Percentiles rank a stretch among this genome's conserved stretches.
Evolutionary conservation across 2,888 invertebrate species (phyloP).

Genomic region (Apotomis betuletana): DNA sequence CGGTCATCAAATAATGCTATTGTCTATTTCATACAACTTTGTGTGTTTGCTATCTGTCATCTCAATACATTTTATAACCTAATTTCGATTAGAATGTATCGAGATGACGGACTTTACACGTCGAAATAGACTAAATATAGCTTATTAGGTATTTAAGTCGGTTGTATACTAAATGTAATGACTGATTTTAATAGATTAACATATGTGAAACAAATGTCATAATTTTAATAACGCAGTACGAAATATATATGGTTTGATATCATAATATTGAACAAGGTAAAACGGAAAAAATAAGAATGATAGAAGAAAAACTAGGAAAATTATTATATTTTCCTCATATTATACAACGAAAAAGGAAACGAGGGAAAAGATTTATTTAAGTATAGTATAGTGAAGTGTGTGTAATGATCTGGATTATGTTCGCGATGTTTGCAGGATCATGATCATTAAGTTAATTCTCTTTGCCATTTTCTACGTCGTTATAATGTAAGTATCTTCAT

Average conservation of each 20-base stretch:
- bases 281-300: neutral
- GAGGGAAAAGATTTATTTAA: constrained; percentile 6
- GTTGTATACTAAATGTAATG: no score
- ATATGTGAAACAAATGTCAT: no score
- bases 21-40: no score
- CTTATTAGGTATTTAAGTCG: no score
- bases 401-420: constrained; percentile 34
- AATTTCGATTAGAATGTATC: no score
- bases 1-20: no score
- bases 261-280: neutral
- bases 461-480: constrained; percentile 26
- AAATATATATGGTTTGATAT: neutral
- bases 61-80: no score
- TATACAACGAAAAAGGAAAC: constrained; percentile 5
- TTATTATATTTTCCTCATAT: neutral
- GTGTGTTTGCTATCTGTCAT: no score
- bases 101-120: no score
- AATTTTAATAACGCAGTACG: neutral
- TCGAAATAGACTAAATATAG: no score
- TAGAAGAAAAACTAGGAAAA: neutral
- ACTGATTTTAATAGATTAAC: no score
- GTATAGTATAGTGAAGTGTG: constrained; percentile 18
- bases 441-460: constrained; percentile 34
- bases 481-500: constrained; percentile 11
- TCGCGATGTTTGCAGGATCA: constrained; percentile 23